Evolutionary conservation across 2,113 vertebrate species (phyloP).

Genomic region (Sclerurus mexicanus): DNA sequence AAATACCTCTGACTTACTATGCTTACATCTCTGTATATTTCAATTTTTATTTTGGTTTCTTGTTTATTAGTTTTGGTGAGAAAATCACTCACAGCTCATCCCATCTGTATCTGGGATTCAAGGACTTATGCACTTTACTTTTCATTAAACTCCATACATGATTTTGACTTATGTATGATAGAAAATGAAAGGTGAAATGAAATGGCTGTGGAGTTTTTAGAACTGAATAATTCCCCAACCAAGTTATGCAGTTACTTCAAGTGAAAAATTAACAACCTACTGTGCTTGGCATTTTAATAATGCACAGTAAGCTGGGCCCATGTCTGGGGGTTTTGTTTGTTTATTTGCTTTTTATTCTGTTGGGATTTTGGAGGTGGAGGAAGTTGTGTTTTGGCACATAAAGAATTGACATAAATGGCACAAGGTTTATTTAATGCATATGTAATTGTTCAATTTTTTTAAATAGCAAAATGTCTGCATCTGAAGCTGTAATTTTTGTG

Average conservation of each 20-base stretch:
- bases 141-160: constrained; percentile 40
- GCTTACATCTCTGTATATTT: background rate
- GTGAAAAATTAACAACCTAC: constrained; percentile 69
- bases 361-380: background rate
- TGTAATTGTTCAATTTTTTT: background rate
- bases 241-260: constrained; percentile 50
- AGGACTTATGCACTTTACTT: constrained; percentile 34
- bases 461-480: background rate
- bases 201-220: constrained; percentile 55
- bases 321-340: background rate
- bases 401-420: background rate
- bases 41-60: background rate
- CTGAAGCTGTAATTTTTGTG: background rate
- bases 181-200: constrained; percentile 67
- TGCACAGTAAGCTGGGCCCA: background rate
- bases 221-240: constrained; percentile 60
- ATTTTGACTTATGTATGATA: constrained; percentile 46
- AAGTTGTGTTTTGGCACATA: background rate
- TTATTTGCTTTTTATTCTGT: background rate
- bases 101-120: constrained; percentile 27
- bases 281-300: constrained; percentile 66
- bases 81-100: background rate
- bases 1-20: background rate
- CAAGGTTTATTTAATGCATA: background rate
- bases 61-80: background rate